Conservation (phyloP, 2,888 invertebrate genomes). For the Galeopsomyia nigrocyanea region DNA sequence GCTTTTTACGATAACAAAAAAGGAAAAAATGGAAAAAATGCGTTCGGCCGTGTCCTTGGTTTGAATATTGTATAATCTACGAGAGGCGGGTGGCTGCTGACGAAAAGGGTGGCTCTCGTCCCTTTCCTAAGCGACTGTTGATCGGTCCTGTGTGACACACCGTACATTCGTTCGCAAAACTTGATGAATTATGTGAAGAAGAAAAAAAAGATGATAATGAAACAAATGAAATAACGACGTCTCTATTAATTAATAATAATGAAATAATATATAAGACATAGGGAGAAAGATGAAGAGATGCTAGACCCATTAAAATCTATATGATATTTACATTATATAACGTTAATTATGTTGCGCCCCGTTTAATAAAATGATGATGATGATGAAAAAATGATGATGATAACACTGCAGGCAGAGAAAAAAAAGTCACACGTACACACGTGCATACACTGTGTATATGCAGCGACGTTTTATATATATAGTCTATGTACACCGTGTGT, state of each 20-base stretch:
- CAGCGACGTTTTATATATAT: constrained; percentile 42
- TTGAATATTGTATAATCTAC: constrained; percentile 12
- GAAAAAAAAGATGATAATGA: constrained; percentile 6
- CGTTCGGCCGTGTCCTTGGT: constrained; percentile 39
- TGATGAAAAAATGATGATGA: too few species aligned
- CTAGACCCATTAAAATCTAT: constrained; percentile 62
- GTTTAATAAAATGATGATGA: constrained; percentile 32
- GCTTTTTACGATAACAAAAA: constrained; percentile 38
- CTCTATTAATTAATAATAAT: constrained; percentile 50
- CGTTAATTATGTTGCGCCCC: constrained; percentile 62
- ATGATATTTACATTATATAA: constrained; percentile 63
- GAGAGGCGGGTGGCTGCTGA: constrained; percentile 47
- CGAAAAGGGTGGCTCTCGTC: constrained; percentile 49
- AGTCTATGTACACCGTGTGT: constrained; percentile 47
- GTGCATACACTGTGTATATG: constrained; percentile 48
- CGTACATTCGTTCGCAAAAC: constrained; percentile 47
- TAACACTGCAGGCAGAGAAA: constrained; percentile 50
- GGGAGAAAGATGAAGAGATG: constrained; percentile 47
- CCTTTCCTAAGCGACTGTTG: constrained; percentile 51
- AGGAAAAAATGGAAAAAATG: too few species aligned
- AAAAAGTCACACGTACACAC: constrained; percentile 48
- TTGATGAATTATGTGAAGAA: constrained; percentile 23
- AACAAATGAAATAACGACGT: constrained; percentile 44
- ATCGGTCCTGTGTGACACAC: constrained; percentile 50
- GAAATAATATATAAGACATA: constrained; percentile 50